Conservation (phyloP, 2,113 vertebrate genomes). For the Turnix velox region DNA sequence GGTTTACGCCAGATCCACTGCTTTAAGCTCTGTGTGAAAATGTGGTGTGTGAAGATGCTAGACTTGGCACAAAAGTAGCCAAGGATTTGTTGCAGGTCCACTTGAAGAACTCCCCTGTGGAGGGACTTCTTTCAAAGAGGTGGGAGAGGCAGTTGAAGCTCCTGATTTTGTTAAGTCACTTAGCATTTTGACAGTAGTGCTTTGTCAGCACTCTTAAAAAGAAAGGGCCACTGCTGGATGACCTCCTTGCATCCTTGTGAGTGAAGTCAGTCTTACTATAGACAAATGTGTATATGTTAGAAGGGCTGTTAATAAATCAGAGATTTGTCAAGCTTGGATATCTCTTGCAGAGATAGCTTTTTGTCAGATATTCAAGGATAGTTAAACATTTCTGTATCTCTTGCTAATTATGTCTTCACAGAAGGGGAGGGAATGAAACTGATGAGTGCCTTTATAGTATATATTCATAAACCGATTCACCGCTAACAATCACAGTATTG, state of each 20-base stretch:
- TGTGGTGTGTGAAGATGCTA: not conserved
- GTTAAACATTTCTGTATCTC: not conserved
- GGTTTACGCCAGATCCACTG: not conserved
- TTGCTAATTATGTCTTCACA: not conserved
- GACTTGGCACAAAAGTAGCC: not conserved
- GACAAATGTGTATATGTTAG: not conserved
- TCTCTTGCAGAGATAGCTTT: not conserved
- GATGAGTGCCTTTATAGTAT: not conserved
- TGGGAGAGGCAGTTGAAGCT: not conserved
- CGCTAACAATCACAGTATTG: not conserved
- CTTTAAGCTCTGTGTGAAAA: not conserved
- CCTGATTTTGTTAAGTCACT: not conserved
- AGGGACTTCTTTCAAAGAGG: not conserved
- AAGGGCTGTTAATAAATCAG: not conserved
- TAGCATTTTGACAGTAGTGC: not conserved
- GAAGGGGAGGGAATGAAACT: not conserved
- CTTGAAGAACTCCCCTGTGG: not conserved
- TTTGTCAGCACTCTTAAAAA: not conserved
- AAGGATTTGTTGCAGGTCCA: not conserved
- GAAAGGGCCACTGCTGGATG: not conserved
- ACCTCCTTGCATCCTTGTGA: not conserved
- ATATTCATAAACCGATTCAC: not conserved
- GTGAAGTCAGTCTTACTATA: not conserved
- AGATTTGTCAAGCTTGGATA: not conserved
- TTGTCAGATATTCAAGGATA: not conserved